Evolutionary conservation across 2,797 vertebrate genomes (phyloP).

Genomic region (Spondyliosoma cantharus): DNA sequence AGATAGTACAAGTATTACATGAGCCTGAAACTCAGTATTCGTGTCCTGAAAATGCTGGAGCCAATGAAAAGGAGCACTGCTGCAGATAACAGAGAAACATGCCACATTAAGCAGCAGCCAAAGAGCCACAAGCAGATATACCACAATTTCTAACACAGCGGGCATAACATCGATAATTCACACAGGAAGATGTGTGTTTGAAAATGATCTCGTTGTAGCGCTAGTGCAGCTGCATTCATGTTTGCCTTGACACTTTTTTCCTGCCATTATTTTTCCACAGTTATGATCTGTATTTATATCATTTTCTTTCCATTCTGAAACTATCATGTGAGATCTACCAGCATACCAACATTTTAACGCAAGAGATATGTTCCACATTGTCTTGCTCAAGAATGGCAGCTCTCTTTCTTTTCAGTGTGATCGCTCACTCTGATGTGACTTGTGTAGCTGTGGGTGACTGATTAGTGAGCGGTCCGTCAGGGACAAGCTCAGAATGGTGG

Average conservation of each 20-base stretch:
- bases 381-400: background rate
- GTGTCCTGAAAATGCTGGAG: background rate
- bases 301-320: background rate
- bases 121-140: background rate
- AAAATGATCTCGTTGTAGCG: background rate
- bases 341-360: background rate
- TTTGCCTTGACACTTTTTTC: background rate
- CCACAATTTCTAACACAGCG: background rate
- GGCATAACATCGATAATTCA: background rate
- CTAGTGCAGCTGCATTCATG: background rate
- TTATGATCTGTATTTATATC: background rate
- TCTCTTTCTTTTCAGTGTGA: background rate
- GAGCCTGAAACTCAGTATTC: background rate
- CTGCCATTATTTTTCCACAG: background rate
- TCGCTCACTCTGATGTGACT: background rate
- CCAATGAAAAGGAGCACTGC: background rate
- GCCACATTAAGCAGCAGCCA: background rate
- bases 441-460: constrained; percentile 28
- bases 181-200: background rate
- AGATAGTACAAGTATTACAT: background rate
- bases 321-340: background rate
- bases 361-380: background rate
- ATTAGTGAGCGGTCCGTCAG: constrained; percentile 16
- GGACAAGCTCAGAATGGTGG: background rate
- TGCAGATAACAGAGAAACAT: background rate